Conservation (phyloP, 2,113 vertebrate genomes). For the Onychostoma macrolepis region DNA sequence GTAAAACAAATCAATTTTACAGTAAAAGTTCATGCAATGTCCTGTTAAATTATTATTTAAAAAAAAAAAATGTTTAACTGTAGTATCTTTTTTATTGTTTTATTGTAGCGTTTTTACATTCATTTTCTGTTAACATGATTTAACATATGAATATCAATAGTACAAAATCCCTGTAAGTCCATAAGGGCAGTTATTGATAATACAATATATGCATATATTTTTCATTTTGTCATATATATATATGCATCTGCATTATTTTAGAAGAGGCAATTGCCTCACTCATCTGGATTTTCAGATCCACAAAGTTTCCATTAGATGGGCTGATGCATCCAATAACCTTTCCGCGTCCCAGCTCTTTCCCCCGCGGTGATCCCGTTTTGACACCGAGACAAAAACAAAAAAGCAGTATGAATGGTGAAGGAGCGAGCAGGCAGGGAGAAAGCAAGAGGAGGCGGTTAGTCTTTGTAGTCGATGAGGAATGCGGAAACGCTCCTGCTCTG, state of each 20-base stretch:
- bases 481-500: conserved; percentile 97
- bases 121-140: neutral
- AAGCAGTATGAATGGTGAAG: conserved; percentile 84
- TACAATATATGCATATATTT: no score
- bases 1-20: neutral
- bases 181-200: neutral
- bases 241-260: neutral
- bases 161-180: no score
- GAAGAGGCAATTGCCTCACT: neutral
- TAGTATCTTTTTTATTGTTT: neutral
- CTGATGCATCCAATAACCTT: conserved; percentile 64
- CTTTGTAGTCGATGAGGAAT: conserved; percentile 98
- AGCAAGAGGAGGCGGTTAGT: conserved; percentile 90
- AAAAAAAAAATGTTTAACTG: no score
- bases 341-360: conserved; percentile 55
- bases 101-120: neutral
- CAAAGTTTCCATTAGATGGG: conserved; percentile 37
- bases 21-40: neutral
- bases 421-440: conserved; percentile 83
- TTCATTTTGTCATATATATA: neutral
- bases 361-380: conserved; percentile 72
- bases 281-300: neutral
- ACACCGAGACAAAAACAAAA: conserved; percentile 84
- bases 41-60: neutral
- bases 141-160: neutral